Base-by-base conservation (phyloP, 2,797 vertebrate species). In the Betta splendens region DNA sequence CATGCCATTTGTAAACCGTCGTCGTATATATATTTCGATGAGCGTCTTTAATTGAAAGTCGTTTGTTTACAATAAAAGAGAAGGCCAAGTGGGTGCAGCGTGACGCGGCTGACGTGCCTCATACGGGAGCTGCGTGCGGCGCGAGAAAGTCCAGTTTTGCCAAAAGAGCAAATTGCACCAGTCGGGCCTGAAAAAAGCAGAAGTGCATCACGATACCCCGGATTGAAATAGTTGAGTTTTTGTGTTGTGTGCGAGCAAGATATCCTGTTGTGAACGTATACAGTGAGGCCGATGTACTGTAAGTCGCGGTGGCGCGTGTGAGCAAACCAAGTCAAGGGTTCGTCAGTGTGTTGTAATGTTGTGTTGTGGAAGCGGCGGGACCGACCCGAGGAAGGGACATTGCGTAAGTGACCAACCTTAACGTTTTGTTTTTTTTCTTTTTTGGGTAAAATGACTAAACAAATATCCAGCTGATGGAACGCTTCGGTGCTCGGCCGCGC, bases 391-490 rank as follows among this genome's bases (percentile, higher is more conserved):
- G 26, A 29, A 25, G 22, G 33, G 15, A 38, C 10, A 37, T 32
- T n/a, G 20, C 43, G 17, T 11, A 59, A 45, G 54, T 62, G 55
- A 36, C 31, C 57, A 60, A 51, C 59, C 25, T 64, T 6, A n/a
- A 50, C 8, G 28, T 26, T 51, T 43, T 20, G 36, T 23, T 25
- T 80, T 82, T 80, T 83, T 51, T 43, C n/a, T 20, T 36, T 23
- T 20, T 80, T 82, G 80, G 83, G 55, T 69, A 61, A 80, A 52
- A 35, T 64, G 60, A 48, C 77, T 76, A 73, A 79, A 86, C 77
- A 79, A 48, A 86, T 68, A 35, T 63, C 54, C 46, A 47, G 47
- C 65, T 72, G 29, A 71, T 62, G 40, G 75, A 62, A 25, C 29
- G 46, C 60, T 53, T 64, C 28, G n/a, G 32, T 38, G 28, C 29